phyloP scores from a whole-genome alignment of 2,113 vertebrate species.

The Butastur rufipennis region DNA sequence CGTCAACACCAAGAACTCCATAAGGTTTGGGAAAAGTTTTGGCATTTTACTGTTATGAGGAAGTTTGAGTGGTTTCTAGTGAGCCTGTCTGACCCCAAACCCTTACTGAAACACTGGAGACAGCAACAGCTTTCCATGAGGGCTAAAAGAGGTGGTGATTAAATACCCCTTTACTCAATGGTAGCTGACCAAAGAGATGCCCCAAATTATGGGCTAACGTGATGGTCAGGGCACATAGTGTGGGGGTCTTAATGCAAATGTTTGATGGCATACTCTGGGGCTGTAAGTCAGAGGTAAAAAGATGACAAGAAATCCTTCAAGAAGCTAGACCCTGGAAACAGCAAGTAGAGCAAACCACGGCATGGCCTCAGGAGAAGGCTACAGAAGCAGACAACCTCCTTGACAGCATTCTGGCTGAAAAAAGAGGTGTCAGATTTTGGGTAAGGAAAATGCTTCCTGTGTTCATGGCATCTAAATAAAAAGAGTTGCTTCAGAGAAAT shows the following conservation, averaged over 20 bases:
- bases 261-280: not conserved
- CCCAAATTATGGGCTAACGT: not conserved
- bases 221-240: accelerated
- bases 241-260: not conserved
- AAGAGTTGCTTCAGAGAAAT: not conserved
- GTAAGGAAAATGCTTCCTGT: not conserved
- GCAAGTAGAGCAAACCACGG: not conserved
- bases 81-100: not conserved
- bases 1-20: not conserved
- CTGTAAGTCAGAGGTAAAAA: not conserved
- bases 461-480: not conserved
- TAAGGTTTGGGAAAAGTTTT: not conserved
- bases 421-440: not conserved
- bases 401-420: not conserved
- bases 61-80: not conserved
- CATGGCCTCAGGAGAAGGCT: not conserved
- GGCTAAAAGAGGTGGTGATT: not conserved
- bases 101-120: not conserved
- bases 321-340: not conserved
- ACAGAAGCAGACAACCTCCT: not conserved
- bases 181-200: not conserved
- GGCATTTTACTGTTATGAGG: not conserved
- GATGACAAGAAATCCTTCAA: not conserved
- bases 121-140: not conserved
- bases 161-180: not conserved